Percentiles rank a stretch among this genome's conserved stretches.
phyloP scores from a whole-genome alignment of 2,113 vertebrate species.

The Corynorhinus townsendii region DNA sequence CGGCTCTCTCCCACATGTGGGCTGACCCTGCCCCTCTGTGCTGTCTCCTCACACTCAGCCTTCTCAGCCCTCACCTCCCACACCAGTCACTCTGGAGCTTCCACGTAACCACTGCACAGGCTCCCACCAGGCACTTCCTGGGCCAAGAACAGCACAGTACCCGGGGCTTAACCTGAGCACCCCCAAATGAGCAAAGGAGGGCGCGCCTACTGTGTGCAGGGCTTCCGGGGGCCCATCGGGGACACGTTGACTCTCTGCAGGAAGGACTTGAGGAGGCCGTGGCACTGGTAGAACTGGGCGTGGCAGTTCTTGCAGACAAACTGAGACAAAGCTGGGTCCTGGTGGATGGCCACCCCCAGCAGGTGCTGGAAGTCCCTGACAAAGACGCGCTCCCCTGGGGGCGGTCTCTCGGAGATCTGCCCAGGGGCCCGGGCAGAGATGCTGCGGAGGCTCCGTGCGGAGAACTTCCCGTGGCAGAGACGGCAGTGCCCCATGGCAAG shows the following conservation, averaged over 20 bases:
- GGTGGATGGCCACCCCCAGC: constrained; percentile 87
- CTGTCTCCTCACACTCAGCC: background rate
- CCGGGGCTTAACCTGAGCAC: background rate
- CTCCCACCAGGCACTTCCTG: background rate
- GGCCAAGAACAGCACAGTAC: background rate
- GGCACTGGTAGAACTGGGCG: constrained; percentile 95
- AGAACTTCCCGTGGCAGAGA: constrained; percentile 96
- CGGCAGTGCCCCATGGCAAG: constrained; percentile 87
- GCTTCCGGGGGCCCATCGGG: constrained; percentile 71
- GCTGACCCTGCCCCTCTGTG: background rate
- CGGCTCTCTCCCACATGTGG: too few relatives aligned
- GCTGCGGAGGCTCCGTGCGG: constrained; percentile 88
- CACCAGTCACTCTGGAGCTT: background rate
- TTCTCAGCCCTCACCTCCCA: background rate
- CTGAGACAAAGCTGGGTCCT: constrained; percentile 87
- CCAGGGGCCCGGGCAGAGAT: constrained; percentile 83
- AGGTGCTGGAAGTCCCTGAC: constrained; percentile 92
- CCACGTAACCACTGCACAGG: background rate
- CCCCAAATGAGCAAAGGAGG: background rate
- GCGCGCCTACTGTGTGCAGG: constrained; percentile 78
- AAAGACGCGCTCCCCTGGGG: constrained; percentile 83
- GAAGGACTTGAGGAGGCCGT: constrained; percentile 88
- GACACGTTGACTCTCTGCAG: constrained; percentile 91
- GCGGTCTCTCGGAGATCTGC: constrained; percentile 75
- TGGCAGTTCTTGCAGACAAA: constrained; percentile 96